Conservation (phyloP, 2,113 vertebrate species). For the Ranitomeya imitator region DNA sequence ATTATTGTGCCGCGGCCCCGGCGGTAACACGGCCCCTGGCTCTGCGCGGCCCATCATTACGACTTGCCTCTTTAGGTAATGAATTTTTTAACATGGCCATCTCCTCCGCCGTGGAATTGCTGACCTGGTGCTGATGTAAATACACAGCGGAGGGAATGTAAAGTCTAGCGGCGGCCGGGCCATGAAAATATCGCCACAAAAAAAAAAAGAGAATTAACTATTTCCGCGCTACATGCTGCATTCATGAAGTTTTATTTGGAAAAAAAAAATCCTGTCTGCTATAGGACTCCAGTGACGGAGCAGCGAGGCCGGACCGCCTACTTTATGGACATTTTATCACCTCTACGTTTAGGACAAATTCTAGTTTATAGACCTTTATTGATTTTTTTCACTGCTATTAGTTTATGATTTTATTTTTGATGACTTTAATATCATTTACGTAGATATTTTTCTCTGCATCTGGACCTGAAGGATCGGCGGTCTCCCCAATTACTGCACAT, state of each 20-base stretch:
- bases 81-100: conserved; percentile 50
- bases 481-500: neutral
- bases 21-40: conserved; percentile 27
- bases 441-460: too few species aligned
- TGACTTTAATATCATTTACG: neutral
- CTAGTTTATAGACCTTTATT: neutral
- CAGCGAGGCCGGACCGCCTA: too few species aligned
- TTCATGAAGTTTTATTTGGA: neutral
- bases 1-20: neutral
- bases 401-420: neutral
- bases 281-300: too few species aligned
- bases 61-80: conserved; percentile 49
- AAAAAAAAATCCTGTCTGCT: neutral
- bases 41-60: conserved; percentile 1
- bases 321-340: too few species aligned
- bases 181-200: neutral
- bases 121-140: conserved; percentile 57
- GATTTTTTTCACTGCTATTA: neutral
- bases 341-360: too few species aligned
- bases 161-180: neutral
- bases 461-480: too few species aligned
- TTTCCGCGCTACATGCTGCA: neutral
- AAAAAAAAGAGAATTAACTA: conserved; percentile 13
- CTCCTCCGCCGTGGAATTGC: conserved; percentile 34
- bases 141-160: conserved; percentile 48